Conservation (phyloP, 2,797 vertebrate genomes). For the Hafferia zeledoni region DNA sequence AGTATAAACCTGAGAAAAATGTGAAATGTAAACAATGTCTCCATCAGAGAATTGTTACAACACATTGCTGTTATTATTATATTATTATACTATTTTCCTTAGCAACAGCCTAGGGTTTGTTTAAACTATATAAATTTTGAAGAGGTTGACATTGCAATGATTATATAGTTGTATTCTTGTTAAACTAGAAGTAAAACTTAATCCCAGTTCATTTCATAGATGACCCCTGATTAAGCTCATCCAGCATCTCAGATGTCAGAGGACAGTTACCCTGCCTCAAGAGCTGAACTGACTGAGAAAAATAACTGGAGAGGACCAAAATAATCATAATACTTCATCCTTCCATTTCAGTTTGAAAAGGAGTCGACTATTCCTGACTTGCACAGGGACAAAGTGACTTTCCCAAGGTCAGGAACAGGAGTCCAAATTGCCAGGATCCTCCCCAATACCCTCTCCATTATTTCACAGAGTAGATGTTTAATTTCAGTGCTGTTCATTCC, state of each 20-base stretch:
- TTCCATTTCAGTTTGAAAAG: not conserved
- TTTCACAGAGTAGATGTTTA: not conserved
- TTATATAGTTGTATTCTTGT: conserved; percentile 34
- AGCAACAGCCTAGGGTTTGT: conserved; percentile 67
- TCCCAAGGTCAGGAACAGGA: not conserved
- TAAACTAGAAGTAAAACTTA: conserved; percentile 62
- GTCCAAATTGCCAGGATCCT: not conserved
- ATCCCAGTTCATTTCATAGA: conserved; percentile 53
- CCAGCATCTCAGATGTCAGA: not conserved
- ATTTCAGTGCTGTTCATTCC: not conserved
- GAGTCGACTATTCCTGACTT: not conserved
- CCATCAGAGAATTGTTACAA: conserved; percentile 45
- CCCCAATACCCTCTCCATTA: not conserved
- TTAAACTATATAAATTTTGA: conserved; percentile 61
- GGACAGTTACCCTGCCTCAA: not conserved
- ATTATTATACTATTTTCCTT: conserved; percentile 56
- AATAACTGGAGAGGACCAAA: not conserved
- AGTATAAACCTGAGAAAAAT: conserved; percentile 51
- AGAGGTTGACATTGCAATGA: conserved; percentile 38
- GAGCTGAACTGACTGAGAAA: not conserved
- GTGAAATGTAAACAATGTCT: conserved; percentile 54
- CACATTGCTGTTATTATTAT: not conserved
- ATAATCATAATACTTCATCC: not conserved
- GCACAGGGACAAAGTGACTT: not conserved
- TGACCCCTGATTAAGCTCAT: conserved; percentile 54